Evolutionary conservation across 2,797 vertebrate species (phyloP), one percentile per base, ranked within the genome.

Genomic region (Pterois miles): DNA sequence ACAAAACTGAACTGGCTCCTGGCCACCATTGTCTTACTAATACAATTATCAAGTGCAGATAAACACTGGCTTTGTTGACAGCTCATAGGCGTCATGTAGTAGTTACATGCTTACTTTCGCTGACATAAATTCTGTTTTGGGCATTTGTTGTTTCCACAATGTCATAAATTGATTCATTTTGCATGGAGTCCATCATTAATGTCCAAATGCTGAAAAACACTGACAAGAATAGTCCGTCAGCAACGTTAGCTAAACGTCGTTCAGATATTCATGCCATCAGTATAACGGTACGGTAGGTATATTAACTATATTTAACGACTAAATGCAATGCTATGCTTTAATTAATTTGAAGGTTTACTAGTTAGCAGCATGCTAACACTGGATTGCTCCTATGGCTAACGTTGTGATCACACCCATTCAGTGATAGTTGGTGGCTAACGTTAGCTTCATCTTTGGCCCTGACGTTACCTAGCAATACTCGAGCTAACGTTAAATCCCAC

Each of bases 361-460:
- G 25, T 62, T 77, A 80, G 66, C 76, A 23, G 4, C 12, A 68
- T 78, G 84, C 86, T 84, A 91, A 60, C 56, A 22, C 14, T 11
- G 62, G 48, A 9, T 76, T 81, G 81, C 80, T 52, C 8, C 58
- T 20, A 7, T 6, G 18, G 77, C 73, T 85, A 85, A 85, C 33
- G 57, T 4, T 22, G 36, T 64, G 65, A 86, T 84, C 85, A 86
- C 84, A 86, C 82, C 85, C 83, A 83, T 46, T 56, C 65, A 77
- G 18, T 43, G 63, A 13, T 58, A 63, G 46, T 6, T 6, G 73
- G 71, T 33, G 22, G 46, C n/a, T 50, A 50, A 50, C 46, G 81
- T 65, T 85, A 85, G 81, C 82, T 71, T 82, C 84, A 83, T 91
- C 62, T 79, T 71, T 70, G 85, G 85, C 83, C 85, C 83, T 34